These are phyloP conservation scores for Lagria hirta DNA, from an alignment of 2,888 invertebrate genomes.

Conservation along the genomic window DNA sequence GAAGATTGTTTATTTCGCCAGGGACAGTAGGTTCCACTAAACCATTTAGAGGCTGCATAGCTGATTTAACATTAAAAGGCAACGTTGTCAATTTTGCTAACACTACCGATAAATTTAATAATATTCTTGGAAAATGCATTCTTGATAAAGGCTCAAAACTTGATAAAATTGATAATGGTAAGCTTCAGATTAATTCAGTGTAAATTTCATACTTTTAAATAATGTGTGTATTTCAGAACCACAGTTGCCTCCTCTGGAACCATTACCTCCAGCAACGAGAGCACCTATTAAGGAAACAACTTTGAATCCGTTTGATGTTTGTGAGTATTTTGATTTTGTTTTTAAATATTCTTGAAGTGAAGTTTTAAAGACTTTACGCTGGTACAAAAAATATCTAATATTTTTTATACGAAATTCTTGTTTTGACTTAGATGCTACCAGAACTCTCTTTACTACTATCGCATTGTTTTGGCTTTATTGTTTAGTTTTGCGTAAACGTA, in stretches of 20 bases:
- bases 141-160: slow-evolving; percentile 42
- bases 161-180: slow-evolving; percentile 40
- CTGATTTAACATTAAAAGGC: slow-evolving; percentile 88
- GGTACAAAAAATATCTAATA: too few relatives aligned
- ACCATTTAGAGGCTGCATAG: slow-evolving; percentile 87
- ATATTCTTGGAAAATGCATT: slow-evolving; percentile 64
- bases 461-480: too few relatives aligned
- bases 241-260: slow-evolving; percentile 39
- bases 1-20: slow-evolving; percentile 57
- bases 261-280: slow-evolving; percentile 31
- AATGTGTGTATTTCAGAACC: slow-evolving; percentile 43
- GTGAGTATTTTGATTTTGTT: slow-evolving; percentile 26
- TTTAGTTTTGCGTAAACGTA: too few relatives aligned
- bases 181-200: too few relatives aligned
- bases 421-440: too few relatives aligned
- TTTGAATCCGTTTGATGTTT: slow-evolving; percentile 26
- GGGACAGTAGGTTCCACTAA: slow-evolving; percentile 61
- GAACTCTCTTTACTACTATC: too few relatives aligned
- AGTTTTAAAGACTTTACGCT: too few relatives aligned
- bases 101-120: slow-evolving; percentile 61
- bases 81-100: slow-evolving; percentile 76
- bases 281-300: slow-evolving; percentile 27
- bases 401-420: too few relatives aligned
- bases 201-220: not conserved
- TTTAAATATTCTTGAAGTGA: too few relatives aligned